phyloP scores from a whole-genome alignment of 2,888 invertebrate species.

The Tiliacea citrago region DNA sequence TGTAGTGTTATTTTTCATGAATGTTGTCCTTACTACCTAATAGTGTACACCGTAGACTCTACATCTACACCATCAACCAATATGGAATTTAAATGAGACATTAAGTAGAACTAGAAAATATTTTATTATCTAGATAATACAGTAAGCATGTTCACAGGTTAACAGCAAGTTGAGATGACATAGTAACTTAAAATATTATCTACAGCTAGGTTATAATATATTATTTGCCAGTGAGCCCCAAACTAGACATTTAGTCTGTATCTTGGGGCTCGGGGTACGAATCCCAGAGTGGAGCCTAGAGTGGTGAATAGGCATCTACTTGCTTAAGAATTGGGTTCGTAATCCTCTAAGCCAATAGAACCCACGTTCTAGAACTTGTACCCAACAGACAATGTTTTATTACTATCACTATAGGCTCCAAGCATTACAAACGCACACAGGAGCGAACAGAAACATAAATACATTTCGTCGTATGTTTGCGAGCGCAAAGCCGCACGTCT shows the following conservation, averaged over 20 bases:
- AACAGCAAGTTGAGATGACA: too few relatives aligned
- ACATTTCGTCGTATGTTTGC: slow-evolving; percentile 28
- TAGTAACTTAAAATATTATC: too few relatives aligned
- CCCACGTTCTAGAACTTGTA: too few relatives aligned
- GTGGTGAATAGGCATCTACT: not conserved
- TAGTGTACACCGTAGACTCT: too few relatives aligned
- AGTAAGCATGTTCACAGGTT: too few relatives aligned
- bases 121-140: too few relatives aligned
- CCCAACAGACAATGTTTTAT: not conserved
- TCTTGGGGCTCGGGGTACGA: not conserved
- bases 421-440: not conserved
- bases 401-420: not conserved
- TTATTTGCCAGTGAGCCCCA: not conserved
- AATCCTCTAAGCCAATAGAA: not conserved
- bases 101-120: too few relatives aligned
- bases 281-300: not conserved
- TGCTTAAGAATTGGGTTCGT: too few relatives aligned
- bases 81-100: not conserved
- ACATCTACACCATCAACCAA: too few relatives aligned
- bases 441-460: slow-evolving; percentile 18
- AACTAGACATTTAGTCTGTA: not conserved
- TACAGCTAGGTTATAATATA: too few relatives aligned
- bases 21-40: too few relatives aligned
- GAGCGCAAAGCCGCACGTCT: slow-evolving; percentile 39
- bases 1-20: too few relatives aligned